Conservation (phyloP, 1,140 invertebrate genomes). For the Lordiphosa collinella region DNA sequence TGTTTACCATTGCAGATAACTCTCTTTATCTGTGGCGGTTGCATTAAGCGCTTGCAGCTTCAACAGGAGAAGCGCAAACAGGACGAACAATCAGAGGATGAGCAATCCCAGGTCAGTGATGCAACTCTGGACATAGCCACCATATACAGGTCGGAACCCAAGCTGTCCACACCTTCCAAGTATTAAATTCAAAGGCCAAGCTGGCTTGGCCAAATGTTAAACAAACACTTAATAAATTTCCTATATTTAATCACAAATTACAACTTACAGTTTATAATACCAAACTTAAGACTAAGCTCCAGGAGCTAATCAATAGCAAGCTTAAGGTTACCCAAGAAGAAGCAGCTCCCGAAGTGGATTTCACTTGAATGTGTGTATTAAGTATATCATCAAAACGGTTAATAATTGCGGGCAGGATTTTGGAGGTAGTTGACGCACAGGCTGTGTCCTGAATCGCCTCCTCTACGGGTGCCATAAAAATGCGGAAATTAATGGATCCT, state of each 20-base stretch:
- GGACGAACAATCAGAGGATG: constrained; percentile 31
- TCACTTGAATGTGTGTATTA: constrained; percentile 36
- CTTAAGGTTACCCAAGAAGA: constrained; percentile 7
- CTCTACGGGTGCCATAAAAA: constrained; percentile 84
- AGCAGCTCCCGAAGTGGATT: constrained; percentile 6
- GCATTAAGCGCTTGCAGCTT: constrained; percentile 58
- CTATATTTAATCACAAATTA: constrained; percentile 59
- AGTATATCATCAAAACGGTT: constrained; percentile 80
- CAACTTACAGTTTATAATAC: constrained; percentile 15
- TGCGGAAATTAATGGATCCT: constrained; percentile 86
- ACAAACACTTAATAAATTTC: constrained; percentile 33
- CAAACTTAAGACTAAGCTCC: constrained; percentile 22
- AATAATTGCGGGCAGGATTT: constrained; percentile 80
- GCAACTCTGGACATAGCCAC: constrained; percentile 58
- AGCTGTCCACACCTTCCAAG: constrained; percentile 8
- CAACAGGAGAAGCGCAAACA: constrained; percentile 49
- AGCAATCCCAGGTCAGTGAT: constrained; percentile 53
- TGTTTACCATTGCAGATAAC: constrained; percentile 43
- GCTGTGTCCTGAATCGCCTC: constrained; percentile 86
- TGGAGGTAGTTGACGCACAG: constrained; percentile 81
- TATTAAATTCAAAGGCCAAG: constrained; percentile 37
- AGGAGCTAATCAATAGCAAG: constrained; percentile 7
- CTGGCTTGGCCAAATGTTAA: constrained; percentile 35
- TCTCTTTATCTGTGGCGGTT: constrained; percentile 68
- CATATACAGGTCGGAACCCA: constrained; percentile 40